Evolutionary conservation across 2,888 invertebrate species (phyloP), one percentile per base, ranked within the genome.

Genomic region (Leucozona laternaria): DNA sequence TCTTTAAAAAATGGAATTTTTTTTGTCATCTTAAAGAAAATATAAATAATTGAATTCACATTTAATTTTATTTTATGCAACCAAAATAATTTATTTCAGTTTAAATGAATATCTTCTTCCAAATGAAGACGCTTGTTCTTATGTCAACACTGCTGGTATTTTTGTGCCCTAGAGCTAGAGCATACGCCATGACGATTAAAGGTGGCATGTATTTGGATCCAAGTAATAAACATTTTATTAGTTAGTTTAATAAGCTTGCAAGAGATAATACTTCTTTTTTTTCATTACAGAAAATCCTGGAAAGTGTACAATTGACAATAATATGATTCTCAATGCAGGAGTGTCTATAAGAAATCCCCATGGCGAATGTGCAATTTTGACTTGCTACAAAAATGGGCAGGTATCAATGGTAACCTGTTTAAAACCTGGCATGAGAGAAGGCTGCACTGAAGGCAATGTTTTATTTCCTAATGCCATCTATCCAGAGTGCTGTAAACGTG

Each of bases 341-440:
- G 62, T 75, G 4, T 20, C 50, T n/a, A 5, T 17, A 4, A 70
- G 20, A 43, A 84, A 84, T 25, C 79, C 79, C 17, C 15, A 71
- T 6, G 84, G 84, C 10, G 55, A 75, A 37, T 84, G 84, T 43
- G 84, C 62, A 25, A 43, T 70, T 28, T 10, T 76, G 17, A 84
- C 75, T 2, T 84, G 84, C 64, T 79, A 58, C 8, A 70, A 66
- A 53, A 76, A 84, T 31, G 84, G 84, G 20, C 76, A 79, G 0
- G 79, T 50, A 22, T 43, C 76, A 1, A 66, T 66, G n/a, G 71
- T 71, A 64, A 66, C 31, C 3, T 84, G 84, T 28, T 10, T 76
- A 25, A 79, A 79, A 40, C 75, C 71, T 37, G 79, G 79, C 22
- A 84, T 84, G 84, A 68, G 84, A 40, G 71, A 75, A 15, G 84